A percentile compares a stretch with the other conserved stretches of the same genome.
phyloP scores from a whole-genome alignment of 2,113 vertebrate genomes.

The Phocoena sinus region DNA sequence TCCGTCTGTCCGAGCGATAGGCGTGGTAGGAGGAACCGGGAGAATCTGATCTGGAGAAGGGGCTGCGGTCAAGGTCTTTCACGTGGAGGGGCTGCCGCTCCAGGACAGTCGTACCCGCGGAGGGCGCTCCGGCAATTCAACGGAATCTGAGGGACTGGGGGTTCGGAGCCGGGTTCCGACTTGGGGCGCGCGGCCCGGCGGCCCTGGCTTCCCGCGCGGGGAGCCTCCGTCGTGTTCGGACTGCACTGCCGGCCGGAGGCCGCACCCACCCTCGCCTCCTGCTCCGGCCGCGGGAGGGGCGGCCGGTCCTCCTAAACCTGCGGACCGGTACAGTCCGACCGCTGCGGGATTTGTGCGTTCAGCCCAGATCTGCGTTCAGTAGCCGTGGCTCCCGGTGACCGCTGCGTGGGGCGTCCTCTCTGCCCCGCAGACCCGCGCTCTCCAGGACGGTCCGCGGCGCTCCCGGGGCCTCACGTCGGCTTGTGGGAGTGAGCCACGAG shows the following conservation, averaged over 20 bases:
- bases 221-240: not conserved
- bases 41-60: not conserved
- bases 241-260: not conserved
- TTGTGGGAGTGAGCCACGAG: not conserved
- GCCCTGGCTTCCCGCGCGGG: not conserved
- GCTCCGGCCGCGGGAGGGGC: not conserved
- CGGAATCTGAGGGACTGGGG: not conserved
- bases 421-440: not conserved
- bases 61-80: rapidly evolving
- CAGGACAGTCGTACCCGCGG: not conserved
- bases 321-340: not conserved
- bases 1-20: rapidly evolving
- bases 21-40: rapidly evolving
- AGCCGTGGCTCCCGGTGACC: not conserved
- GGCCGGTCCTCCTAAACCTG: not conserved
- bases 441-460: not conserved
- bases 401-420: not conserved
- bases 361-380: not conserved
- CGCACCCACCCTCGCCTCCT: not conserved
- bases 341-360: not conserved
- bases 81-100: not conserved
- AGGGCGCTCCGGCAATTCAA: too few relatives aligned
- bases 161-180: not conserved
- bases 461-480: not conserved
- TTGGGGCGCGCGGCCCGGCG: not conserved